A percentile compares a stretch with the other conserved stretches of the same genome.
phyloP scores from a whole-genome alignment of 2,797 vertebrate species.

The Xenops minutus region DNA sequence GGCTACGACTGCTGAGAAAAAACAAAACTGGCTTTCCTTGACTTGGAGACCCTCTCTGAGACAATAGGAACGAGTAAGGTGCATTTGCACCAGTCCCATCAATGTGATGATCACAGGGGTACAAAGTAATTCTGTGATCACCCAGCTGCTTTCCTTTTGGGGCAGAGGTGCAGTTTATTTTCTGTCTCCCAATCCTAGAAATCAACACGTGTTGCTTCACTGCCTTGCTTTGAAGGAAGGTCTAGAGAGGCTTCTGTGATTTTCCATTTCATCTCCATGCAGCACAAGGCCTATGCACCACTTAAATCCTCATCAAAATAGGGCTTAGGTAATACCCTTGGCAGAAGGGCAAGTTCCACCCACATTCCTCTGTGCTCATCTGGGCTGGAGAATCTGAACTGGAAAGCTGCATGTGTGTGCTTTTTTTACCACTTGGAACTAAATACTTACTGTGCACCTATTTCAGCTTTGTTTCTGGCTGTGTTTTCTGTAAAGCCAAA shows the following conservation, averaged over 20 bases:
- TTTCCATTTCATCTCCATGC: constrained; percentile 22
- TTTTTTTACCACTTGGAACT: background rate
- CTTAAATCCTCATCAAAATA: constrained; percentile 48
- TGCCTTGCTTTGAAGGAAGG: background rate
- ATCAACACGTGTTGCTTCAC: rapidly evolving
- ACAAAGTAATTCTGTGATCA: rapidly evolving
- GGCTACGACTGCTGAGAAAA: background rate
- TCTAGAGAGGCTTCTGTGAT: constrained; percentile 19
- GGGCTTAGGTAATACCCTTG: constrained; percentile 61
- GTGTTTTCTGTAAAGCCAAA: background rate
- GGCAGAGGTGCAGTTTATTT: background rate
- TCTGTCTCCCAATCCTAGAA: background rate
- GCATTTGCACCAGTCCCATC: background rate
- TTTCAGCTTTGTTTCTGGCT: background rate
- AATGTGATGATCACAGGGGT: background rate
- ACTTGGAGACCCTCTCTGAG: background rate
- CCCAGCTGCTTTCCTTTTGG: background rate
- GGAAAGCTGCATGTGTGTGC: background rate
- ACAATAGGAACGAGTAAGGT: background rate
- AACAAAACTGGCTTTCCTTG: background rate
- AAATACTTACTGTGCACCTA: background rate
- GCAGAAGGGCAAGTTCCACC: constrained; percentile 54
- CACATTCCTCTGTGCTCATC: constrained; percentile 64
- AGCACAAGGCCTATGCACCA: background rate
- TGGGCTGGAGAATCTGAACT: constrained; percentile 32